phyloP scores from a whole-genome alignment of 2,113 vertebrate genomes.

The Puffinus mauretanicus region DNA sequence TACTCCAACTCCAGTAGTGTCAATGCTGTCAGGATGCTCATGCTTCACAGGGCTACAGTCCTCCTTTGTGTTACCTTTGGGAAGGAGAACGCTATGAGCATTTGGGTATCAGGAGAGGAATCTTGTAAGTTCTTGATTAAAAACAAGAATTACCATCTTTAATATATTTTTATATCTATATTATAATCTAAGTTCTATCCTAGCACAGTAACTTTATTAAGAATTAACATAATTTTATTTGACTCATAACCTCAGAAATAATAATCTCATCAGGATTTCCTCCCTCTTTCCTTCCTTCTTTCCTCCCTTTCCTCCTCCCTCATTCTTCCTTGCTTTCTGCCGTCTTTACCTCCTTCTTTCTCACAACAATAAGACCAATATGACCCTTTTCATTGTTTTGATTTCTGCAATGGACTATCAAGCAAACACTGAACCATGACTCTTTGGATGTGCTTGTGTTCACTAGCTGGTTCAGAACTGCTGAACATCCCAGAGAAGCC shows the following conservation, averaged over 20 bases:
- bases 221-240: neutral
- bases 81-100: neutral
- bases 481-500: neutral
- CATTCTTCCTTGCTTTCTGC: neutral
- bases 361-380: neutral
- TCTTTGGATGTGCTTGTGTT: neutral
- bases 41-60: rapidly evolving
- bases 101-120: neutral
- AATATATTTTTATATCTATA: neutral
- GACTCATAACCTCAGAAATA: neutral
- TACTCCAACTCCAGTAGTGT: neutral
- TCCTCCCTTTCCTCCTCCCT: neutral
- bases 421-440: neutral
- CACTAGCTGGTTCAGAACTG: neutral
- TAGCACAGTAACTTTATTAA: neutral
- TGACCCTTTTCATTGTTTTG: neutral
- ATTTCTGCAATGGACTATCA: neutral
- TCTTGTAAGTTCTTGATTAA: neutral
- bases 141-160: neutral
- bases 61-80: neutral
- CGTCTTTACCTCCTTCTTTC: neutral
- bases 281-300: neutral
- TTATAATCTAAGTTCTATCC: neutral
- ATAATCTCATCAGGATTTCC: neutral
- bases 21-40: neutral